Evolutionary conservation across 2,888 invertebrate species (phyloP).

Genomic region (Oxycera nigricornis): DNA sequence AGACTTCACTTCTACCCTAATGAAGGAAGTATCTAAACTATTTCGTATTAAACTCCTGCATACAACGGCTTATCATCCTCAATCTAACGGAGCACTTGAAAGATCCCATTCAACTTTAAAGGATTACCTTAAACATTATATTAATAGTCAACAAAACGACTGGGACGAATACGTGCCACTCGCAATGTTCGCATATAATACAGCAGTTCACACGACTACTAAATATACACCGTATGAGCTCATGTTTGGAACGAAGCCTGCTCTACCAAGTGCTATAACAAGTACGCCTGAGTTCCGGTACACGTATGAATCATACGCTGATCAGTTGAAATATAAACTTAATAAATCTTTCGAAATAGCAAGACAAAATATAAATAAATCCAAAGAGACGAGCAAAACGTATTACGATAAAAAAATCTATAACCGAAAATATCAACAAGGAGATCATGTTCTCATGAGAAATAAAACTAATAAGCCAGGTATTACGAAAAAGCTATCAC

Average conservation of each 20-base stretch:
- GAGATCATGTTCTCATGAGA: constrained; percentile 31
- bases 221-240: no score
- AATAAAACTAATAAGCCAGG: constrained; percentile 27
- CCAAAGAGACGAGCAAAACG: constrained; percentile 27
- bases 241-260: no score
- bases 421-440: constrained; percentile 18
- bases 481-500: constrained; percentile 31
- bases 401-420: constrained; percentile 29
- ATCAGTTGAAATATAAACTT: constrained; percentile 41
- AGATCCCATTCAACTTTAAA: no score
- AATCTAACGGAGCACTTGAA: neutral
- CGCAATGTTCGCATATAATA: no score
- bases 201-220: no score
- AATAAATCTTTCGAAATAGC: constrained; percentile 34
- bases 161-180: no score
- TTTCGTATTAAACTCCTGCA: constrained; percentile 49
- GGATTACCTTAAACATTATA: no score
- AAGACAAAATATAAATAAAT: constrained; percentile 32
- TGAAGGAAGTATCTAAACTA: constrained; percentile 53
- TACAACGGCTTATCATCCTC: neutral
- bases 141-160: no score
- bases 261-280: no score
- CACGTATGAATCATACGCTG: no score
- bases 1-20: constrained; percentile 40
- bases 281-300: no score